phyloP scores from a whole-genome alignment of 2,888 invertebrate genomes.

The Hirtodrosophila duncani region DNA sequence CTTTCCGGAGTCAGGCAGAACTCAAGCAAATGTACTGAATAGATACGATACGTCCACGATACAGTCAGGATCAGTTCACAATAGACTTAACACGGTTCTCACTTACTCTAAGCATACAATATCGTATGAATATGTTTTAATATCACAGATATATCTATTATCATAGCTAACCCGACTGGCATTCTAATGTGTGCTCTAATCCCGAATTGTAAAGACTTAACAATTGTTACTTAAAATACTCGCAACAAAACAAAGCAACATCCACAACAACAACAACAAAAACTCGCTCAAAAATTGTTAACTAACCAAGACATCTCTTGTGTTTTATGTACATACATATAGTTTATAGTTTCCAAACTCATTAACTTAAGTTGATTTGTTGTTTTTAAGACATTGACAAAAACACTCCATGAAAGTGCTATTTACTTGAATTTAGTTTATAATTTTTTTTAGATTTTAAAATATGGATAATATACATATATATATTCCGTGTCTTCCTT shows the following conservation, averaged over 20 bases:
- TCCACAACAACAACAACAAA: neutral
- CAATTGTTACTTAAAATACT: conserved; percentile 62
- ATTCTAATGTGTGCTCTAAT: too few species aligned
- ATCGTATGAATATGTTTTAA: too few species aligned
- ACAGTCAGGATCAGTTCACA: conserved; percentile 21
- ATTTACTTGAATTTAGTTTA: too few species aligned
- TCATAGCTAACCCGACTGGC: too few species aligned
- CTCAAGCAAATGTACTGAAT: conserved; percentile 5
- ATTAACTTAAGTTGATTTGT: too few species aligned
- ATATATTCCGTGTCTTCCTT: too few species aligned
- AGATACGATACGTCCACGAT: conserved; percentile 24
- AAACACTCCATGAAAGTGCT: too few species aligned
- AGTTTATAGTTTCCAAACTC: conserved; percentile 15
- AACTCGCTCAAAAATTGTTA: conserved; percentile 6
- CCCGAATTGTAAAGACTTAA: conserved; percentile 45
- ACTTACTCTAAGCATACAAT: conserved; percentile 7
- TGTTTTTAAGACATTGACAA: too few species aligned
- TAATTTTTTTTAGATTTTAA: too few species aligned
- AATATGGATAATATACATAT: too few species aligned
- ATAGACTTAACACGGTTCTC: conserved; percentile 22
- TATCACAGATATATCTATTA: too few species aligned
- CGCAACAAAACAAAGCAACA: conserved; percentile 28
- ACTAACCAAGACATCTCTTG: neutral
- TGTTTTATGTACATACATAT: conserved; percentile 18
- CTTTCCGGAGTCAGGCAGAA: too few species aligned